Evolutionary conservation across 1,140 invertebrate genomes (phyloP), one percentile per base, ranked within the genome.

Genomic region (Drosophila hydei): DNA sequence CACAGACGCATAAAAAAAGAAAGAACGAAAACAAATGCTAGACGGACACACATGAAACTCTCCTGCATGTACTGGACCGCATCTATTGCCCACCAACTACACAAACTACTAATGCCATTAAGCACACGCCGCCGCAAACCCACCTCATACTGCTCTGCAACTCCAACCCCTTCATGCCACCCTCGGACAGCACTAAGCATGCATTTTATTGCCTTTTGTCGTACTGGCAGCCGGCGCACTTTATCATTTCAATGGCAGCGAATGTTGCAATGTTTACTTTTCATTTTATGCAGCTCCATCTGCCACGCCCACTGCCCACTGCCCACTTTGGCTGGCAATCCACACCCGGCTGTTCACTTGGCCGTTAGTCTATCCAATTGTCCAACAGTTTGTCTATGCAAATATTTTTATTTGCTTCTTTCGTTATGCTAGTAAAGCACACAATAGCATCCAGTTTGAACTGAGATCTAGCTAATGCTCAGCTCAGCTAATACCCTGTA

Each of bases 141-240:
- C 16, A 7, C 19, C 3, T 12, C 33, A 7, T 6, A 19, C 19
- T 16, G 11, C 8, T 14, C 11, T 3, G 12, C 30, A 33, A 33
- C 30, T 33, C 18, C 19, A 33, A 3, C 27, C n/a, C n/a, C 14
- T 12, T 45, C 19, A 6, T 3, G 38, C 38, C 4, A 14, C 38
- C 38, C n/a, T 16, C n/a, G 12, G 11, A 8, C 21, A 76, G 68
- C 47, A 75, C 81, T 81, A 87, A 87, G 81, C 83, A 87, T 87
- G 81, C 83, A 88, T 88, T 87, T 87, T 87, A 88, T 88, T 87
- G 81, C 81, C 75, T 81, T 88, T 88, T 81, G 77, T 81, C 74
- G 59, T 55, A 65, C 47, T 62, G 55, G 50, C 40, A 63, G 58
- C 59, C 63, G 68, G 51, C 74, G 72, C 78, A 87, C 74, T 87